Evolutionary conservation across 2,797 vertebrate genomes (phyloP).

Genomic region (Geotrypetes seraphini): DNA sequence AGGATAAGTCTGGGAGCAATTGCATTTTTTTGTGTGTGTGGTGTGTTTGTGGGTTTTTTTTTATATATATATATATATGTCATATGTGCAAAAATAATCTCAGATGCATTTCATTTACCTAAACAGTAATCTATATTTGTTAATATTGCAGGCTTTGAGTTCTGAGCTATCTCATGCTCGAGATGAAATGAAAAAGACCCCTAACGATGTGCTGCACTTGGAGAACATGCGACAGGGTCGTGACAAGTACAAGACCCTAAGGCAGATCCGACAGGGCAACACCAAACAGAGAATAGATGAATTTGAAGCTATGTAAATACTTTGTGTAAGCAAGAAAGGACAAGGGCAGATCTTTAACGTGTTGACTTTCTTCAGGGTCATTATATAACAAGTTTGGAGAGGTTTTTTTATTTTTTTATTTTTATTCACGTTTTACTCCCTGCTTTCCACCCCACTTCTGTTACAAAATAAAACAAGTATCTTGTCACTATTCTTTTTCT

Average conservation of each 20-base stretch:
- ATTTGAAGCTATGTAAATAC: conserved; percentile 82
- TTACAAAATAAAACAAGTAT: too few species aligned
- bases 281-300: conserved; percentile 96
- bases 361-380: conserved; percentile 49
- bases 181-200: conserved; percentile 81
- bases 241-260: conserved; percentile 94
- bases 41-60: too few species aligned
- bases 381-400: conserved; percentile 12
- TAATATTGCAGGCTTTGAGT: conserved; percentile 60
- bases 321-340: neutral
- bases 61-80: too few species aligned
- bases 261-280: conserved; percentile 91
- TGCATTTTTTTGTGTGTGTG: too few species aligned
- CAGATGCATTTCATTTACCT: too few species aligned
- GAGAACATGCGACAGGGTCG: conserved; percentile 80
- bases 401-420: too few species aligned
- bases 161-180: conserved; percentile 80
- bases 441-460: too few species aligned
- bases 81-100: too few species aligned
- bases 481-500: too few species aligned
- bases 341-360: conserved; percentile 17
- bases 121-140: too few species aligned
- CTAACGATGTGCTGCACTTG: conserved; percentile 81
- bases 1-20: too few species aligned
- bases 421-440: too few species aligned